Conservation (phyloP, 2,888 invertebrate genomes). For the Matsumyia berberina region DNA sequence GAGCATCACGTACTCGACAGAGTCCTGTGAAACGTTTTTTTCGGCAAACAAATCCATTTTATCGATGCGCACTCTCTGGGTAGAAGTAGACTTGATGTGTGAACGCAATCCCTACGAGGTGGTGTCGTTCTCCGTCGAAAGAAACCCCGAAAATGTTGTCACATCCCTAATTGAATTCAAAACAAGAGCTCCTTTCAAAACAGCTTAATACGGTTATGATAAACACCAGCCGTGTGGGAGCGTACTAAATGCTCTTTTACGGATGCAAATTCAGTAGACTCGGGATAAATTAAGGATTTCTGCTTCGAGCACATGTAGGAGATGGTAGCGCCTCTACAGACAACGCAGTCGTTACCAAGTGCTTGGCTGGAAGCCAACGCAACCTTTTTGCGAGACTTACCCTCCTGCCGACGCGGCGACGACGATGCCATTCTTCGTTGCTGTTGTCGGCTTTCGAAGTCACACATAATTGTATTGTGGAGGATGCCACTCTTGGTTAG, state of each 20-base stretch:
- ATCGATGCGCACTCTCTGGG: background rate
- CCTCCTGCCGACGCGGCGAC: constrained; percentile 6
- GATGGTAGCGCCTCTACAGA: constrained; percentile 11
- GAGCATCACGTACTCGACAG: background rate
- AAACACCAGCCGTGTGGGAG: constrained; percentile 42
- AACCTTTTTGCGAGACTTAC: constrained; percentile 47
- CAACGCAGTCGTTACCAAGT: constrained; percentile 41
- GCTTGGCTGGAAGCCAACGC: constrained; percentile 68
- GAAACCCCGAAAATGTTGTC: constrained; percentile 49
- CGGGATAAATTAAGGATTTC: constrained; percentile 57
- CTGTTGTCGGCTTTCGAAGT: constrained; percentile 24
- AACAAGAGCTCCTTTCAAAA: constrained; percentile 57
- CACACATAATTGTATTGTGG: constrained; percentile 58
- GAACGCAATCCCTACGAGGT: background rate
- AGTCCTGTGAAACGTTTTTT: background rate
- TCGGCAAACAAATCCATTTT: constrained; percentile 11
- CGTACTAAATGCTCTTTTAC: constrained; percentile 28
- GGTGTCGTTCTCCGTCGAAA: background rate
- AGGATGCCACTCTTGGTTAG: constrained; percentile 52
- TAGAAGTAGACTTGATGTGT: background rate
- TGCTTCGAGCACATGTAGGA: constrained; percentile 11
- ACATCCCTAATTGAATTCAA: constrained; percentile 65
- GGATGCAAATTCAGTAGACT: constrained; percentile 51
- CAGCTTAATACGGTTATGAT: constrained; percentile 57
- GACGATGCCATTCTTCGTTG: constrained; percentile 3